phyloP scores from a whole-genome alignment of 2,888 invertebrate genomes.

The Synanthedon vespiformis region DNA sequence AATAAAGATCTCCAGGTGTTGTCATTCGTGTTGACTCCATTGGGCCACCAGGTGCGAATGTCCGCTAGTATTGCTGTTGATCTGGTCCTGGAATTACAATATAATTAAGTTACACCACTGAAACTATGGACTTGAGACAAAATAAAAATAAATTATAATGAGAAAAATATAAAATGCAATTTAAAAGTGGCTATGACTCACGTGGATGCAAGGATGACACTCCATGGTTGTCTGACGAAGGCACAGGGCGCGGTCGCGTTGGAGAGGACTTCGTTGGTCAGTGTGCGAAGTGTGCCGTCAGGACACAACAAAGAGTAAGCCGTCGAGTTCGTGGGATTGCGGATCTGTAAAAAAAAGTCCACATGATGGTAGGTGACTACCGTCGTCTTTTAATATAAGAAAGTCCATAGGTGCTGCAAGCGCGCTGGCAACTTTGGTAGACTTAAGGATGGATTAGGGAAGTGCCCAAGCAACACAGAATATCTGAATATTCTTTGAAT shows the following conservation, averaged over 20 bases:
- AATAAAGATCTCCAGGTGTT: conserved; percentile 35
- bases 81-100: too few species aligned
- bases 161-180: too few species aligned
- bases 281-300: conserved; percentile 69
- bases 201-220: conserved; percentile 65
- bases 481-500: too few species aligned
- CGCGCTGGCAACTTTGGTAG: too few species aligned
- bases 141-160: too few species aligned
- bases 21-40: conserved; percentile 24
- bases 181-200: conserved; percentile 28
- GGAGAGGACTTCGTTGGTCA: conserved; percentile 33
- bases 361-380: too few species aligned
- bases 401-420: too few species aligned
- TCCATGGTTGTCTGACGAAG: conserved; percentile 75
- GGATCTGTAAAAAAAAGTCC: conserved; percentile 18
- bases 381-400: too few species aligned
- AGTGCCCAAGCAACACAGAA: too few species aligned
- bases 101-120: too few species aligned
- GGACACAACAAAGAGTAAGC: conserved; percentile 75
- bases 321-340: conserved; percentile 28
- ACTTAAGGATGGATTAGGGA: too few species aligned
- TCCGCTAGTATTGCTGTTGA: conserved; percentile 22
- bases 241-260: conserved; percentile 56
- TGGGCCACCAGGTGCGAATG: conserved; percentile 49
- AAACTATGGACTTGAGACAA: too few species aligned